Base-by-base conservation (phyloP, 2,113 vertebrate species). In the Talpa occidentalis region DNA sequence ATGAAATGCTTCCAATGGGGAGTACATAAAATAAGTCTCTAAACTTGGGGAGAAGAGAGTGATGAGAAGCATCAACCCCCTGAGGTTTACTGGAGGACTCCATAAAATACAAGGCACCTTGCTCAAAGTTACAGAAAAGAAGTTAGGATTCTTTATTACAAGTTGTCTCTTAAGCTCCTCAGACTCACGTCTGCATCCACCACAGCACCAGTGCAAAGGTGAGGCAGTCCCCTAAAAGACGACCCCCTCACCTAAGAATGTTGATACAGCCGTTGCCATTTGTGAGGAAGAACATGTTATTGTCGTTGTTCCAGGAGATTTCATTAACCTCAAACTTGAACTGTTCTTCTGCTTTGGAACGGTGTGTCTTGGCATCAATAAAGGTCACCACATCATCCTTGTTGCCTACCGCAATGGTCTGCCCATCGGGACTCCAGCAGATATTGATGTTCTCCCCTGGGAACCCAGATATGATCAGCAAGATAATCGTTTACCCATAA, bases 361-460 rank as follows among this genome's bases (percentile, higher is more conserved):
- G 99, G 90, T 99, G 99, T 0, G 99, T 99, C 97, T 99, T 99
- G 91, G 99, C 99, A 80, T 99, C 99, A 67, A 99, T 99, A 91
- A 99, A 99, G 14, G 99, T 99, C 82, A 99, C 99, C n/a, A 99
- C 99, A 0, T 99, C 99, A n/a, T 99, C 99, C 92, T 99, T 99
- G 98, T 99, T 99, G 22, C 99, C 99, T 4, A 99, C 99, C 0
- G 99, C 99, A 12, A 99, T 99, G 72, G 99, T 99, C 98, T 99
- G 99, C 28, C 99, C 99, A 0, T 99, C 99, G 0, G 99, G 99
- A 94, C 99, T 99, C 99, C 99, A 99, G 93, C 99, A 99, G 95
- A 99, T 99, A 95, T 99, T 99, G 94, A 99, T 99, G 97, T 99
- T 99, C 98, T 99, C 99, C 37, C 99, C 99, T 99, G 32, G 88